Evolutionary conservation across 2,888 invertebrate genomes (phyloP), one percentile per base, ranked within the genome.

Genomic region (Xestia ashworthii): DNA sequence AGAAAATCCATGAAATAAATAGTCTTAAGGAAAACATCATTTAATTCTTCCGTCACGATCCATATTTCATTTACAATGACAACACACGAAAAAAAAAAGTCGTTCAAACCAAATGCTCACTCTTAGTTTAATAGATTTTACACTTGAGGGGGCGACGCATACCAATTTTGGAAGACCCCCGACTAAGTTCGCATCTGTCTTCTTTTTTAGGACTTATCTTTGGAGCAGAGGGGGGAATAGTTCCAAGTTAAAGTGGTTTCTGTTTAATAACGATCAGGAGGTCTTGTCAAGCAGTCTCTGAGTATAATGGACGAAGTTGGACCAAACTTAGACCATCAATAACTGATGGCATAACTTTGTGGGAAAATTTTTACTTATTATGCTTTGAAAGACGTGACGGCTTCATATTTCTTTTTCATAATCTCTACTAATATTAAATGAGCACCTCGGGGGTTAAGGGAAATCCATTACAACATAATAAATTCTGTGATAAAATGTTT

Each of bases 271-370:
- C 92, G 93, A 93, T 93, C 91, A 89, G 87, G 87, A 91, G 92
- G 91, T 91, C 91, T 90, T 92, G 93, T 92, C 93, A 93, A 93
- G 91, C 90, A 88, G 87, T 86, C 87, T 79, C 88, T 89, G 90
- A 88, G 88, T 89, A 90, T 94, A 95, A 95, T 95, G 94, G 94
- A 87, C 87, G 87, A 95, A 95, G 92, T 95, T 95, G 90, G 89
- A 88, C 88, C 81, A 80, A 93, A 95, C 91, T 94, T 93, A 87
- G 90, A 92, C 92, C 94, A 94, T 95, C 93, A 93, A 94, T 95
- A 95, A 95, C 94, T 94, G 94, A 95, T 93, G 94, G 91, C 86
- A 87, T 80, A 87, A 90, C 89, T 89, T 86, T 62, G 55, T 41
- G 44, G 19, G 60, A 65, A 65, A 64, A 68, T 78, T 88, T 89